phyloP scores from a whole-genome alignment of 2,113 vertebrate genomes.

The Microtus oregoni region DNA sequence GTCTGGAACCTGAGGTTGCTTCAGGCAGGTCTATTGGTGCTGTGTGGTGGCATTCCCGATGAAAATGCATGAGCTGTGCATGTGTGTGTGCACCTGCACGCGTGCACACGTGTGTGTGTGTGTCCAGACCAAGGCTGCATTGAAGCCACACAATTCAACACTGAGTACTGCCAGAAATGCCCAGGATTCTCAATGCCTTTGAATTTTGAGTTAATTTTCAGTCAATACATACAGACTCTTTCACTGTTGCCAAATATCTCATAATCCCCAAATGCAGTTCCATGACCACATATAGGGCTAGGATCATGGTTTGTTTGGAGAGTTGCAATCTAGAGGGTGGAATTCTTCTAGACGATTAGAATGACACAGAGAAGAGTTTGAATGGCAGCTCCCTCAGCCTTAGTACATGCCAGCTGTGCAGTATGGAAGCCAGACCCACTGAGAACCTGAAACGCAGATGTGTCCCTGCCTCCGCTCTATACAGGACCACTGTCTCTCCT shows the following conservation, averaged over 20 bases:
- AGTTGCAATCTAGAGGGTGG: background rate
- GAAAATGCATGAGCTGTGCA: background rate
- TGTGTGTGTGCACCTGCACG: background rate
- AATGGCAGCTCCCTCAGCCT: background rate
- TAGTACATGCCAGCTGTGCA: background rate
- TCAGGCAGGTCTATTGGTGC: background rate
- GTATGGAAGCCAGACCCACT: background rate
- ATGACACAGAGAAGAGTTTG: background rate
- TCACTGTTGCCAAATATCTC: background rate
- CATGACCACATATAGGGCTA: background rate
- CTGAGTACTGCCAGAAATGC: background rate
- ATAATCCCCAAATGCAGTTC: background rate
- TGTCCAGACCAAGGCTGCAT: background rate
- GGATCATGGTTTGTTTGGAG: background rate
- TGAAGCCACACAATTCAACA: background rate
- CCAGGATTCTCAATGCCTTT: background rate
- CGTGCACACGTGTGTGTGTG: background rate
- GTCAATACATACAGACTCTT: background rate
- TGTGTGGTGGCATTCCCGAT: background rate
- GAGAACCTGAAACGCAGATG: background rate
- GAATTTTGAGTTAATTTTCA: background rate
- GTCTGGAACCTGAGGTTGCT: no score
- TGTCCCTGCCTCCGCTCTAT: background rate
- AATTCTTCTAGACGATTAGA: background rate
- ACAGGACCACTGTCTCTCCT: background rate